Evolutionary conservation across 2,113 vertebrate species (phyloP).

Genomic region (Lagopus muta): DNA sequence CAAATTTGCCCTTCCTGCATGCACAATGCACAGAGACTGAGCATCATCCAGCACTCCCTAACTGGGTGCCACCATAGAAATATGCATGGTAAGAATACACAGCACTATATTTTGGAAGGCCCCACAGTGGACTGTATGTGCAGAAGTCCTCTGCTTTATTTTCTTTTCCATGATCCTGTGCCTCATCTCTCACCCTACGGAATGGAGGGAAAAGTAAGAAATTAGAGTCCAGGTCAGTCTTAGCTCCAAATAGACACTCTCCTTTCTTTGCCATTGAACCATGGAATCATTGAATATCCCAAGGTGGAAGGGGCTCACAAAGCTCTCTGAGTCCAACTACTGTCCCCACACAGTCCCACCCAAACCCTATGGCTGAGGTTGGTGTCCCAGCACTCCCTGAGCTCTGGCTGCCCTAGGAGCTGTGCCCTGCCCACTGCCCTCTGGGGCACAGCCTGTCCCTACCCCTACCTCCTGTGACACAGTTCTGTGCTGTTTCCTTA

Average conservation of each 20-base stretch:
- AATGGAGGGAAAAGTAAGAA: neutral
- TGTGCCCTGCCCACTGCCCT: no score
- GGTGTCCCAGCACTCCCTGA: no score
- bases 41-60: neutral
- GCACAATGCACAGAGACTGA: neutral
- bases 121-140: neutral
- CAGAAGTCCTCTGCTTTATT: neutral
- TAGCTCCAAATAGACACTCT: rapidly evolving
- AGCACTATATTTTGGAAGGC: neutral
- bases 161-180: no score
- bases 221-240: neutral
- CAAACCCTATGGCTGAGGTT: no score
- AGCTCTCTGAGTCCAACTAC: no score
- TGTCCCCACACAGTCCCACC: no score
- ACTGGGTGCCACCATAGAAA: neutral
- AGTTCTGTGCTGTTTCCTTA: no score
- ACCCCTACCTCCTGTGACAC: no score
- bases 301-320: neutral
- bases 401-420: no score
- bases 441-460: no score
- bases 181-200: neutral
- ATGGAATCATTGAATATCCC: no score
- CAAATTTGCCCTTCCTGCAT: slow-evolving; percentile 56
- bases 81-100: neutral
- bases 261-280: neutral